Evolutionary conservation across 2,797 vertebrate genomes (phyloP).

Genomic region (Sebastes kiyomatsui): DNA sequence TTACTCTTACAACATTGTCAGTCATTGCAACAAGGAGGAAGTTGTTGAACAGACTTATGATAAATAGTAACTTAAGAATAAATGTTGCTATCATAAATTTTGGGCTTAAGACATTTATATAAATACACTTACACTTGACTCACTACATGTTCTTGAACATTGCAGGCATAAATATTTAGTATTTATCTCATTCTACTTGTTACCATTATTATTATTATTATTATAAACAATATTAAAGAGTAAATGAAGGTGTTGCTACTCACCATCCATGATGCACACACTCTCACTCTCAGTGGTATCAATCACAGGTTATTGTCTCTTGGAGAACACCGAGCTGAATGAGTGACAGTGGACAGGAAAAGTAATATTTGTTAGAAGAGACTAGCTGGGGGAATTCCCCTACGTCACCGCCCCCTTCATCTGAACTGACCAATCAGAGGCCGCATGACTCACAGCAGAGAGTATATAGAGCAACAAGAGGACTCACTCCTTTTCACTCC

Average conservation of each 20-base stretch:
- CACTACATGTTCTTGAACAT: neutral
- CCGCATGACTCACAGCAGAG: neutral
- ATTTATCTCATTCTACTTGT: neutral
- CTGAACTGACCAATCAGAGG: conserved; percentile 48
- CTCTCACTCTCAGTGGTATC: conserved; percentile 17
- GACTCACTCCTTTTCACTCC: neutral
- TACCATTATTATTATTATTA: neutral
- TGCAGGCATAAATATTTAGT: neutral
- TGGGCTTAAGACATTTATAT: neutral
- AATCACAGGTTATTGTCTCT: conserved; percentile 20
- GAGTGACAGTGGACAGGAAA: conserved; percentile 56
- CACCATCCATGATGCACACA: conserved; percentile 79
- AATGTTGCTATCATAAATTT: neutral
- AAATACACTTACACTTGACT: neutral
- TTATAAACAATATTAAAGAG: neutral
- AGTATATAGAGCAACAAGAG: neutral
- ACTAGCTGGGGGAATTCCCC: conserved; percentile 77
- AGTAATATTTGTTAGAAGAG: conserved; percentile 47
- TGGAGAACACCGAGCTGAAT: conserved; percentile 46
- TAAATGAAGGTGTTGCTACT: conserved; percentile 57
- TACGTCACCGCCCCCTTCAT: conserved; percentile 14
- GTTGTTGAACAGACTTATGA: neutral
- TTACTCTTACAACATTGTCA: conserved; percentile 10
- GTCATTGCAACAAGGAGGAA: conserved; percentile 37
- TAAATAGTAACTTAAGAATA: neutral